These are phyloP conservation scores for Phylloscopus whistleri DNA, from an alignment of 2,113 vertebrate species.

Conservation along the genomic window DNA sequence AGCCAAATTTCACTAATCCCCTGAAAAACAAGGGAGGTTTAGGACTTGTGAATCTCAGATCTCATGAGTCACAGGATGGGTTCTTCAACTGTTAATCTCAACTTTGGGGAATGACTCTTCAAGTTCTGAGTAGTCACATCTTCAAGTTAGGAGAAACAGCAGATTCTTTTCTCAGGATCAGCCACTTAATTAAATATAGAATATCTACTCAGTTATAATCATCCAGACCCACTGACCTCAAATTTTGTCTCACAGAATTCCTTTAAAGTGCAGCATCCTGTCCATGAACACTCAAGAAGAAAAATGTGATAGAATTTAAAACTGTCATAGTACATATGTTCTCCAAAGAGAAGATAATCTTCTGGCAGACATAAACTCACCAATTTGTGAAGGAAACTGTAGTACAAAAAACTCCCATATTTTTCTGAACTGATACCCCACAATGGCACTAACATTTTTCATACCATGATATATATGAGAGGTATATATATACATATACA, in stretches of 20 bases:
- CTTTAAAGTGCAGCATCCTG: not conserved
- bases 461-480: not conserved
- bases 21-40: not conserved
- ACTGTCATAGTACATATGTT: slow-evolving; percentile 24
- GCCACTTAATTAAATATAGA: slow-evolving; percentile 18
- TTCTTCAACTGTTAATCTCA: not conserved
- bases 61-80: not conserved
- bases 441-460: not conserved
- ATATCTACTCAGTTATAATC: not conserved
- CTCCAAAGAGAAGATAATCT: slow-evolving; percentile 16
- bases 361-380: slow-evolving; percentile 9
- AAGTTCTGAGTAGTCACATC: not conserved
- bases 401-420: not conserved
- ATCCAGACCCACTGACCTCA: not conserved
- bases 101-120: not conserved
- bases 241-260: slow-evolving; percentile 18
- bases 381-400: not conserved
- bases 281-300: slow-evolving; percentile 3
- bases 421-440: slow-evolving; percentile 17
- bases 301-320: slow-evolving; percentile 39
- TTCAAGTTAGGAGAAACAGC: not conserved
- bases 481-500: not conserved
- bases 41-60: not conserved
- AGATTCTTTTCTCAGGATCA: slow-evolving; percentile 7
- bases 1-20: not conserved